phyloP scores from a whole-genome alignment of 2,888 invertebrate genomes.

The Clistopyga incitator region DNA sequence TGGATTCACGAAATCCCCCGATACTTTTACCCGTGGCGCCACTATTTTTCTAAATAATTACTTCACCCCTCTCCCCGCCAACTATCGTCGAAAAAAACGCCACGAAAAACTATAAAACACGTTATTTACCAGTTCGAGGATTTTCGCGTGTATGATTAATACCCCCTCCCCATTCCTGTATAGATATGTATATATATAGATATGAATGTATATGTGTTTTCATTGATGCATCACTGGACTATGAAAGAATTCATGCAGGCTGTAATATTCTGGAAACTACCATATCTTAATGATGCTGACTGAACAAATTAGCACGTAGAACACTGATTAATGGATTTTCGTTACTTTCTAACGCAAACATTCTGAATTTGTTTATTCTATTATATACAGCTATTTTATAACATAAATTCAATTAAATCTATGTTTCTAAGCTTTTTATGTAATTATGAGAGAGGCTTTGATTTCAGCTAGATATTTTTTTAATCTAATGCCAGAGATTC shows the following conservation, averaged over 20 bases:
- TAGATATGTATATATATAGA: constrained; percentile 21
- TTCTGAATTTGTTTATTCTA: neutral
- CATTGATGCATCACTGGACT: constrained; percentile 28
- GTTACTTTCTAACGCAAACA: neutral
- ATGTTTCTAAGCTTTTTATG: neutral
- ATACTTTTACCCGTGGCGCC: constrained; percentile 52
- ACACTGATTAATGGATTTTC: constrained; percentile 5
- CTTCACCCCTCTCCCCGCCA: neutral
- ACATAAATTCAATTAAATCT: neutral
- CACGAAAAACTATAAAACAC: neutral
- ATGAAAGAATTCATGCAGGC: constrained; percentile 28
- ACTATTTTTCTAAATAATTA: constrained; percentile 16
- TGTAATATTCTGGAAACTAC: constrained; percentile 29
- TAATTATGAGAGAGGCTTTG: neutral
- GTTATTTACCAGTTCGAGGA: constrained; percentile 35
- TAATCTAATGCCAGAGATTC: neutral
- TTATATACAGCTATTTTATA: neutral
- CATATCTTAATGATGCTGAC: neutral
- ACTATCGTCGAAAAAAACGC: neutral
- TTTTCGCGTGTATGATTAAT: constrained; percentile 19
- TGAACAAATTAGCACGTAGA: neutral
- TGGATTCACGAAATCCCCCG: constrained; percentile 46
- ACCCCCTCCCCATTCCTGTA: constrained; percentile 15
- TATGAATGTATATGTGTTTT: neutral
- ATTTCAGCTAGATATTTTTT: neutral